Base-by-base conservation (phyloP, 2,888 invertebrate genomes). In the Leistus spinibarbis region DNA sequence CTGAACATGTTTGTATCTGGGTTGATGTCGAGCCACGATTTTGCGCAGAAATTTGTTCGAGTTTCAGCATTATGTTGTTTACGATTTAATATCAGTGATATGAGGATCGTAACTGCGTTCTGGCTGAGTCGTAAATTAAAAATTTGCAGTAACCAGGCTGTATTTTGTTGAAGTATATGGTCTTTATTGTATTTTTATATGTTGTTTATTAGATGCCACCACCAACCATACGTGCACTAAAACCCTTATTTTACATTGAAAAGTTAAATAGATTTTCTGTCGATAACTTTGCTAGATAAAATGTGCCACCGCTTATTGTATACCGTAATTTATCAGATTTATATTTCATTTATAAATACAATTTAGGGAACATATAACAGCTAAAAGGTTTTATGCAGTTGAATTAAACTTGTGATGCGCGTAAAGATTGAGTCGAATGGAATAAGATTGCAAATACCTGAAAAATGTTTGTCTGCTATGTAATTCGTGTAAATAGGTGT, bases 81-180 rank as follows among this genome's bases (percentile, higher is more conserved):
- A 67, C 67, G 67, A 54, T 67, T 67, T 67, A 67, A 67, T 67
- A 67, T 67, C 67, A 13, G 53, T 54, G 64, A 64, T 23, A 64
- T 27, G 64, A 64, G 27, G 24, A 23, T 19, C 60, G 22, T 22
- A 20, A 22, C 60, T 60, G 60, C 60, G 22, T 60, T 60, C 60
- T 60, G 10, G 60, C 10, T 60, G 19, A 60, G 20, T 60, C 60
- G 60, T 60, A 60, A 60, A 60, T 60, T 19, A 60, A 60, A 60
- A 60, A 60, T 60, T 60, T 60, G 60, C 19, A 60, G 60, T 60
- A 16, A 60, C 60, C 20, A 60, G 60, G 60, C 22, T 16, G 17
- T 60, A 60, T 60, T 13, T 60, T 13, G 60, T 60, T 19, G 19
- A 60, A 60, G 20, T 60, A 60, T 60, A 60, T 60, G 60, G 60